Percentiles rank a stretch among this genome's conserved stretches.
These are phyloP conservation scores for Ictalurus punctatus DNA, from an alignment of 2,113 vertebrate species.

Conservation along the genomic window DNA sequence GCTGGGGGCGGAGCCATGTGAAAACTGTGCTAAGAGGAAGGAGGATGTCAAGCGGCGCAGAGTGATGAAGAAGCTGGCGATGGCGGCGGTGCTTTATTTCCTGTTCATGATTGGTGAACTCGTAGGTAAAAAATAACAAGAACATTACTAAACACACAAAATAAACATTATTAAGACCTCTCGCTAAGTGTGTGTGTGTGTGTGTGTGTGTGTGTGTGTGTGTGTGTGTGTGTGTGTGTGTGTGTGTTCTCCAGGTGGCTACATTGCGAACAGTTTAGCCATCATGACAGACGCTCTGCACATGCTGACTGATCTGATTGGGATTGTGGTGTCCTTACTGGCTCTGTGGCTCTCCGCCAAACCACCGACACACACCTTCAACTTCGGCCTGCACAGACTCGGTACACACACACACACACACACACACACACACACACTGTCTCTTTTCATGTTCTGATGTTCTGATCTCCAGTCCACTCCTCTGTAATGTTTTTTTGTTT, in stretches of 20 bases:
- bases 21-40: conserved; percentile 74
- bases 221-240: not conserved
- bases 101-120: conserved; percentile 93
- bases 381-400: conserved; percentile 93
- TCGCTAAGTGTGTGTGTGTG: not conserved
- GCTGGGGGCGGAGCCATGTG: conserved; percentile 76
- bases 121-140: conserved; percentile 77
- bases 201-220: not conserved
- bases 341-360: conserved; percentile 93
- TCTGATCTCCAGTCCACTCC: not conserved
- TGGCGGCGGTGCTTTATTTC: conserved; percentile 87
- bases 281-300: conserved; percentile 98
- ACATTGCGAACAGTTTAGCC: conserved; percentile 92
- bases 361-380: conserved; percentile 88
- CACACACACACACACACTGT: not conserved
- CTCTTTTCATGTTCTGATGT: not conserved
- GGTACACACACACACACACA: conserved; percentile 72
- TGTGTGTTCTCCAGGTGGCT: conserved; percentile 77
- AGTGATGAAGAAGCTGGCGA: conserved; percentile 80
- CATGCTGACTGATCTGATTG: conserved; percentile 92
- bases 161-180: not conserved
- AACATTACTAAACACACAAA: not conserved
- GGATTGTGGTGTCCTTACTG: conserved; percentile 90
- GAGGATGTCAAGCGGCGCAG: conserved; percentile 73
- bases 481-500: not conserved